A percentile compares a stretch with the other conserved stretches of the same genome.
phyloP scores from a whole-genome alignment of 2,797 vertebrate species.

The Pantherophis alleghaniensis region DNA sequence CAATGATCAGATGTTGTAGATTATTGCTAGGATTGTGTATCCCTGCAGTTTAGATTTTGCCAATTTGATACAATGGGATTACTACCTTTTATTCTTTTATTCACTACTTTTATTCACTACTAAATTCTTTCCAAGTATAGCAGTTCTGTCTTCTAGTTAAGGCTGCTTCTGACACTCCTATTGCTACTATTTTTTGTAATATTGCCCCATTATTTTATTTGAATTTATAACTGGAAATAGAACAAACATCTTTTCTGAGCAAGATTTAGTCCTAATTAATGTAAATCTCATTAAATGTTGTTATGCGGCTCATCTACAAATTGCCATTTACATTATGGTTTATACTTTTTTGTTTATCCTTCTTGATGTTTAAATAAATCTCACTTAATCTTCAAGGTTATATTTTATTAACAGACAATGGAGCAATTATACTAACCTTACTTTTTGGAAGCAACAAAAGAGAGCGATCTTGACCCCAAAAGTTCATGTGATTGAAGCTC shows the following conservation, averaged over 20 bases:
- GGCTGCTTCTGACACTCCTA: neutral
- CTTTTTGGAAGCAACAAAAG: neutral
- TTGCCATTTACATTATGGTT: conserved; percentile 47
- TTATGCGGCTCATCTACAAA: conserved; percentile 39
- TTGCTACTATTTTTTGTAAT: neutral
- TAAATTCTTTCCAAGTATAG: neutral
- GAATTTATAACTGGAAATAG: neutral
- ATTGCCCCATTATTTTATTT: neutral
- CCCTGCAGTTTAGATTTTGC: neutral
- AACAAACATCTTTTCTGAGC: conserved; percentile 27
- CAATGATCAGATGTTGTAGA: neutral
- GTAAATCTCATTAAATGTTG: conserved; percentile 20
- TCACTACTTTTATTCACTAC: no score
- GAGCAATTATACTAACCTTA: neutral
- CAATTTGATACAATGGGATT: neutral
- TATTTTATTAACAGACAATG: neutral
- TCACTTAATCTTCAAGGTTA: conserved; percentile 17
- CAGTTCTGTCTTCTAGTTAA: neutral
- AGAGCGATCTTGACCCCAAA: neutral
- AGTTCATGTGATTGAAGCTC: neutral
- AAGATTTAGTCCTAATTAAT: conserved; percentile 22
- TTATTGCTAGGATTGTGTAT: neutral
- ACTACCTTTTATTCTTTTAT: neutral
- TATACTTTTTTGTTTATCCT: conserved; percentile 25
- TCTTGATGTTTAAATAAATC: conserved; percentile 44